Percentiles rank a stretch among this genome's conserved stretches.
phyloP scores from a whole-genome alignment of 2,797 vertebrate species.

The Phalloptychus januarius region DNA sequence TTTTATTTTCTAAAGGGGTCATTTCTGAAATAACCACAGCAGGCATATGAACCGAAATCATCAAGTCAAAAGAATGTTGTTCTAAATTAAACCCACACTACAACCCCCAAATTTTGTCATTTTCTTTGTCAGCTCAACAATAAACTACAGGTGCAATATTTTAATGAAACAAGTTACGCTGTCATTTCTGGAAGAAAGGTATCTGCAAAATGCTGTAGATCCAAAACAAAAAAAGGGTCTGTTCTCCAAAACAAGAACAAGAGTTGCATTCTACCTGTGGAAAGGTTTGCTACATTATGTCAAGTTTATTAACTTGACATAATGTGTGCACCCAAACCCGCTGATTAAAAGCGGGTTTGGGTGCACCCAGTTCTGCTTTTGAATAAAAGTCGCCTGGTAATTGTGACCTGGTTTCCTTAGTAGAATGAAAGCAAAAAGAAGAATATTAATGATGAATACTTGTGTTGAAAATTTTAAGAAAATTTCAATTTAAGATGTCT shows the following conservation, averaged over 20 bases:
- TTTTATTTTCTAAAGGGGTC: not conserved
- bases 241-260: not conserved
- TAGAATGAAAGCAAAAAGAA: not conserved
- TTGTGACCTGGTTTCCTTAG: not conserved
- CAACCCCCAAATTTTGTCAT: not conserved
- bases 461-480: no score
- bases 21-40: not conserved
- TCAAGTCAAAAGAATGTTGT: not conserved
- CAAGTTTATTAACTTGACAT: not conserved
- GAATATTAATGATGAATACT: no score
- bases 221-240: not conserved
- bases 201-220: not conserved
- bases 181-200: not conserved
- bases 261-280: not conserved
- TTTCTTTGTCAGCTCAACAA: not conserved
- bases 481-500: slow-evolving; percentile 47
- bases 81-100: not conserved
- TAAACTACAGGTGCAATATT: not conserved
- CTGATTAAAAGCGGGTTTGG: not conserved
- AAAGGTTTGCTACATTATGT: not conserved
- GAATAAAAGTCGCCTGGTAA: not conserved
- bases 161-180: not conserved
- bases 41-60: not conserved
- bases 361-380: not conserved
- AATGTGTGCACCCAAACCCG: no score